A percentile compares a stretch with the other conserved stretches of the same genome.
phyloP scores from a whole-genome alignment of 2,888 invertebrate genomes.

The Cephus sareptanus region DNA sequence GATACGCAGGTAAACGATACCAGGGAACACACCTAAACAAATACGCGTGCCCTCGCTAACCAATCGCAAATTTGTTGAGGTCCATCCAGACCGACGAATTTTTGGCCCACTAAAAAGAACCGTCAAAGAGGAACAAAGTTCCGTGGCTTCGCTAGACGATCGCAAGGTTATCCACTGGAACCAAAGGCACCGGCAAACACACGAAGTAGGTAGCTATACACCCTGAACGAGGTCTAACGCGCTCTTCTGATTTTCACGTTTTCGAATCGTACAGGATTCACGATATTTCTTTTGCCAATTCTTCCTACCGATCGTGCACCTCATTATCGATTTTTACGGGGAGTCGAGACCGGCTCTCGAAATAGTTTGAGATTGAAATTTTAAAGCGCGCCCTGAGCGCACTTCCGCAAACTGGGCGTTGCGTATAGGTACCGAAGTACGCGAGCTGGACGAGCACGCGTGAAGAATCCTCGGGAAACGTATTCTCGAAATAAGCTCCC shows the following conservation, averaged over 20 bases:
- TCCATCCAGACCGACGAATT: neutral
- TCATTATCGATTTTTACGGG: conserved; percentile 46
- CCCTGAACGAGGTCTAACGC: neutral
- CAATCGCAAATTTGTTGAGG: conserved; percentile 36
- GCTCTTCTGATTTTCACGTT: neutral
- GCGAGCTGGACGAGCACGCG: conserved; percentile 41
- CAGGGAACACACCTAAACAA: conserved; percentile 33
- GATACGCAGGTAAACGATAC: neutral
- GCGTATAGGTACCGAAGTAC: conserved; percentile 29
- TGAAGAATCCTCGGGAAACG: conserved; percentile 41
- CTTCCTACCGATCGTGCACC: neutral
- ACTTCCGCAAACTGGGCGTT: conserved; percentile 45
- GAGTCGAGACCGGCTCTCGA: neutral
- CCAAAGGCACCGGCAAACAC: neutral
- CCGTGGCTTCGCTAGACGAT: neutral
- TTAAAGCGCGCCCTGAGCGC: conserved; percentile 24
- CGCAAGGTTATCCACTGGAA: neutral
- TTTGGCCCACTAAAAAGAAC: neutral
- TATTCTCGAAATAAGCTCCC: conserved; percentile 46
- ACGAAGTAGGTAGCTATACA: neutral
- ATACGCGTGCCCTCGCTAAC: conserved; percentile 41
- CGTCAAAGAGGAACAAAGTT: neutral
- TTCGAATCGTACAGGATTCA: neutral
- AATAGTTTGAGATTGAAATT: neutral
- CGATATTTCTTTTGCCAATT: neutral